These are phyloP conservation scores for Drosophila stalkeri DNA, from an alignment of 2,888 invertebrate species.

Conservation along the genomic window DNA sequence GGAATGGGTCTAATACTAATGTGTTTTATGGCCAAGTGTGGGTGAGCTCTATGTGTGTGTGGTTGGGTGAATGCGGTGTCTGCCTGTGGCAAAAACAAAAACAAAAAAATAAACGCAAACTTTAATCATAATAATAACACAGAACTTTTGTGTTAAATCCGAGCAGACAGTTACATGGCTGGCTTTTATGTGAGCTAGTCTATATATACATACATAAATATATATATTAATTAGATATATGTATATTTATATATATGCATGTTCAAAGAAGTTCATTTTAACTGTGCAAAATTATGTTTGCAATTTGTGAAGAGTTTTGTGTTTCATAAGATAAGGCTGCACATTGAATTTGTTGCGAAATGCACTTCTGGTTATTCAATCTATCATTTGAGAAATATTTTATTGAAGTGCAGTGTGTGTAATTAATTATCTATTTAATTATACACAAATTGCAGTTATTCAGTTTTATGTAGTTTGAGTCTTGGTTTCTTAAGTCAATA, in stretches of 20 bases:
- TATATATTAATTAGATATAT: neutral
- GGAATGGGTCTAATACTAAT: conserved; percentile 63
- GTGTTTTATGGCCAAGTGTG: conserved; percentile 46
- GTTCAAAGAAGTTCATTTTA: neutral
- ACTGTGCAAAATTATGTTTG: conserved; percentile 7
- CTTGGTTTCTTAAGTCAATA: neutral
- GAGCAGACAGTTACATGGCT: conserved; percentile 25
- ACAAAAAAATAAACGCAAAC: conserved; percentile 39
- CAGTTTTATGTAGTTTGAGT: neutral
- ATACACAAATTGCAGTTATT: neutral
- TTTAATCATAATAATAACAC: conserved; percentile 77
- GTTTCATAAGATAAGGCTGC: neutral
- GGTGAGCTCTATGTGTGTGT: neutral
- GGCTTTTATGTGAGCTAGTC: neutral
- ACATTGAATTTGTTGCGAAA: neutral
- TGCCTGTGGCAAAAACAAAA: conserved; percentile 22
- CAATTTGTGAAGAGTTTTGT: conserved; percentile 3
- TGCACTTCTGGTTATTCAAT: neutral
- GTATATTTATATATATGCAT: neutral
- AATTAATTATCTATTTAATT: neutral
- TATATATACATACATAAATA: neutral
- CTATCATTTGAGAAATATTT: neutral
- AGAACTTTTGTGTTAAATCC: conserved; percentile 64
- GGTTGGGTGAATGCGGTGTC: neutral
- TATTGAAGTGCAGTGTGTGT: neutral